These are phyloP conservation scores for Dendrolimus kikuchii DNA, from an alignment of 1,140 invertebrate genomes.

Conservation along the genomic window DNA sequence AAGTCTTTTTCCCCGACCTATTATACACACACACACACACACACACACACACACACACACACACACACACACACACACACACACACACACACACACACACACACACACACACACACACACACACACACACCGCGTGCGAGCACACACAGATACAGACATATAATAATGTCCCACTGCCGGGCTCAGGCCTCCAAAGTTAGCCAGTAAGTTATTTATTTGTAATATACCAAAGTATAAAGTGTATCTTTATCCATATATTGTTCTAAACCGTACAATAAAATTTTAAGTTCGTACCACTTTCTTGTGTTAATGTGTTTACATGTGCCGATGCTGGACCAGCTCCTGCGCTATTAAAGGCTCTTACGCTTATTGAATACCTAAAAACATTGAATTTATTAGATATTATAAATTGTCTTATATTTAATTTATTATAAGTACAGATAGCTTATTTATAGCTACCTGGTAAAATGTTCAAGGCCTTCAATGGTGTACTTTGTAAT, in stretches of 20 bases:
- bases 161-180: no score
- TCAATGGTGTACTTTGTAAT: conserved; percentile 59
- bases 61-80: no score
- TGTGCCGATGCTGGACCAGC: conserved; percentile 86
- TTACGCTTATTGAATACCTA: conserved; percentile 87
- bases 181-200: no score
- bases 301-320: conserved; percentile 85
- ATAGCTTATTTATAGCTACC: conserved; percentile 23
- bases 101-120: no score
- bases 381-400: conserved; percentile 41
- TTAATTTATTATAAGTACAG: background rate
- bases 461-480: conserved; percentile 58
- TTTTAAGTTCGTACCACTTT: conserved; percentile 79
- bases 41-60: no score
- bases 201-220: no score
- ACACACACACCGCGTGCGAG: no score
- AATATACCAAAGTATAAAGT: background rate
- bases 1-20: no score
- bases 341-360: conserved; percentile 91
- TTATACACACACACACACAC: no score
- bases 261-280: background rate
- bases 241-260: background rate
- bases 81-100: no score
- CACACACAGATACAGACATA: no score
- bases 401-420: background rate